Base-by-base conservation (phyloP, 2,113 vertebrate species). In the Chloropsis cyanopogon region DNA sequence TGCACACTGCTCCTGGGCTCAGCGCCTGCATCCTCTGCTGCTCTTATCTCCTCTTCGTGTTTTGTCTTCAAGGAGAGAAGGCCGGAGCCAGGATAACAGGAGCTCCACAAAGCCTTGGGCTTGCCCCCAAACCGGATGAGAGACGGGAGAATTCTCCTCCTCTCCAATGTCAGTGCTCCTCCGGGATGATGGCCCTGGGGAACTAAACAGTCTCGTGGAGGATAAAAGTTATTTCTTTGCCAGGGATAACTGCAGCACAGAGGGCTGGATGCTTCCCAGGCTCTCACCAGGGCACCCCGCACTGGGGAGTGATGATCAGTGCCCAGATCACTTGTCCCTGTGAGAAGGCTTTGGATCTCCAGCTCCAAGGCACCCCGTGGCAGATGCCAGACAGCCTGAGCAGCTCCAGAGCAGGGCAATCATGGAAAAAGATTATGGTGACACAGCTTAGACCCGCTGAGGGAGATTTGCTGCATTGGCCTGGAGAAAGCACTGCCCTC, bases 291-390 rank as follows among this genome's bases (percentile, higher is more conserved):
- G 10, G 29, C 35, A 16, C 56, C 47, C 3, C 39, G 42, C 14
- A 6, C 0, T 16, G 37, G 31, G 1, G 57, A 61, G n/a, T 13
- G 60, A 49, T 19, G 47, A 21, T 2, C 49, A 24, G 8, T 4
- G 82, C 39, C 79, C 86, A 54, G 5, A 23, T 14, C 37, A 37
- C 37, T 19, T 22, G 39, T 56, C 70, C 60, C 61, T 4, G 6
- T 14, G 46, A 29, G 54, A 50, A 42, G 56, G 41, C 37, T 69
- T 52, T 35, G 53, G 47, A 23, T 20, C 23, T 25, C 21, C 21
- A 4, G 13, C 54, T 77, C 35, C 0, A 0, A 53, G 70, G 46
- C n/a, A 44, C 18, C 9, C 4, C 2, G 0, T 4, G 63, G 39
- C 70, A 76, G 79, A 37, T 33, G 39, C 29, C 69, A 44, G 57